Conservation (phyloP, 1,140 invertebrate species). For the Conopomorpha cramerella region DNA sequence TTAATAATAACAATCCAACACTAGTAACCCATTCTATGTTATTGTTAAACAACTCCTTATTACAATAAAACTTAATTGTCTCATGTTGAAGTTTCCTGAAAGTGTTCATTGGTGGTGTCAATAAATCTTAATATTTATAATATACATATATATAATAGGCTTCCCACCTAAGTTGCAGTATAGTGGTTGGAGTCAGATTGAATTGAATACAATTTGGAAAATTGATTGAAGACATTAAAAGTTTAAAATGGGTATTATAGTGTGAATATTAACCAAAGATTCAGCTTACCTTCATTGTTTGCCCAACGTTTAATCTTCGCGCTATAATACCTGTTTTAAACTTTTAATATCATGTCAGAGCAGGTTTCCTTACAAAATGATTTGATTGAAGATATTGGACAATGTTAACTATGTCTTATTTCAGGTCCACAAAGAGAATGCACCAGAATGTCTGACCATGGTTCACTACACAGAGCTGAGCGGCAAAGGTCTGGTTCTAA, state of each 20-base stretch:
- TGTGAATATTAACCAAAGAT: no score
- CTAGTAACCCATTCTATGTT: not conserved
- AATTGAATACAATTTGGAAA: no score
- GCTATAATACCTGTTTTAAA: not conserved
- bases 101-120: not conserved
- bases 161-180: no score
- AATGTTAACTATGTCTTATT: slow-evolving; percentile 6
- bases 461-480: slow-evolving; percentile 82
- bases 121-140: no score
- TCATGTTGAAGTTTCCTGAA: not conserved
- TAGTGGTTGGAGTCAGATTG: no score
- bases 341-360: no score
- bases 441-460: slow-evolving; percentile 85
- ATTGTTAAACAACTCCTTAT: not conserved
- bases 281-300: not conserved
- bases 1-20: not conserved
- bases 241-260: no score
- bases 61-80: no score
- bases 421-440: slow-evolving; percentile 87
- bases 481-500: slow-evolving; percentile 80
- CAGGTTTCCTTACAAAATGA: slow-evolving; percentile 3
- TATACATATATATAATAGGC: no score
- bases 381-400: slow-evolving; percentile 4
- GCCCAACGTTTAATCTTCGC: not conserved
- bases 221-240: no score